Base-by-base conservation (phyloP, 2,113 vertebrate species). In the Varanus komodoensis region DNA sequence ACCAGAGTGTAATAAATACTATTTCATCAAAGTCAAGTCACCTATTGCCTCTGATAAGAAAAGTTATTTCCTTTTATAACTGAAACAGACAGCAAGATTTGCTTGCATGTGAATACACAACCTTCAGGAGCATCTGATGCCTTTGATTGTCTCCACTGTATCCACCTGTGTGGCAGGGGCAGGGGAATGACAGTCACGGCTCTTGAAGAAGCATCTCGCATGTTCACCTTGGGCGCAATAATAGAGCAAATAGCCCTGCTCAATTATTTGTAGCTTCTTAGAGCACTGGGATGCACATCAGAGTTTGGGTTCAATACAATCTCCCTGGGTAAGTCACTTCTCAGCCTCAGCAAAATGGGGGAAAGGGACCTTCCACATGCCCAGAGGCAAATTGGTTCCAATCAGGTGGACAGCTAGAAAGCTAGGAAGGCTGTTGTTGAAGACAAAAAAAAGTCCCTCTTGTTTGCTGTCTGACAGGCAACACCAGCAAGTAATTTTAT, bases 11-110 rank as follows among this genome's bases (percentile, higher is more conserved):
- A 87, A n/a, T 52, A 87, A 15, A 89, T 67, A 83, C 90, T 54
- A 21, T 91, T 57, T 80, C 17, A 82, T 9, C 27, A 88, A 92
- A 74, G 79, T 61, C 78, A 38, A 84, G n/a, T 64, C 82, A 90
- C 7, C 78, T 29, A 84, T 89, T 4, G 71, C 6, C 50, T 64
- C 44, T 78, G 89, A 1, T 0, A 44, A 87, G 25, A 88, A 82
- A 86, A 75, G 23, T 2, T 1, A 71, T 3, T 85, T 0, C 27
- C 81, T 3, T 78, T 87, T 34, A 38, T 61, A 67, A 21, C 61
- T 61, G 25, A 6, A 1, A 79, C 5, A 25, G 29, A 77, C 6
- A 68, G 75, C 29, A 48, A 87, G 29, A 50, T 87, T 68, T 50
- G 25, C 38, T 32, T 34, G 44, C 75, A 67, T 15, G 44, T 52